Conservation (phyloP, 2,113 vertebrate genomes). For the Corydoras maculifer region DNA sequence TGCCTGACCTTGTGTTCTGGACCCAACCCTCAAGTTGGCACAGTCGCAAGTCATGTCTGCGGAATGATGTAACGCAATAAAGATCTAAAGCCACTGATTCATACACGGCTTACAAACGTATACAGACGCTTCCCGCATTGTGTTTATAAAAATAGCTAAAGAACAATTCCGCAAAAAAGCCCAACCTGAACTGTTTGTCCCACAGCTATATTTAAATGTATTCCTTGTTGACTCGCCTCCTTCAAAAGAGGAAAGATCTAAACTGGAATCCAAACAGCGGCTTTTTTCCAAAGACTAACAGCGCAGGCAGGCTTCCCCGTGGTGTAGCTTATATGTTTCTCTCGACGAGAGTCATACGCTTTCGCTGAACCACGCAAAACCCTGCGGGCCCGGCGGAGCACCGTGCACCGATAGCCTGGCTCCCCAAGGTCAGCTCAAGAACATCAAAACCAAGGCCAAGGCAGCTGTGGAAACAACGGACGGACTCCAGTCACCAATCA, state of each 20-base stretch:
- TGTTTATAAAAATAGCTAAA: too few species aligned
- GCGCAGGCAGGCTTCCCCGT: slow-evolving; percentile 23
- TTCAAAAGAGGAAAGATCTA: slow-evolving; percentile 23
- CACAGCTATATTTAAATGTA: slow-evolving; percentile 4
- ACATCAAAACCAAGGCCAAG: slow-evolving; percentile 34
- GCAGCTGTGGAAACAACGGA: slow-evolving; percentile 51
- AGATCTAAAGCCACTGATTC: too few species aligned
- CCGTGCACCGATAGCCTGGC: slow-evolving; percentile 13
- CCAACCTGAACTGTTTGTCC: slow-evolving; percentile 2
- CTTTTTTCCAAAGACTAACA: slow-evolving; percentile 26
- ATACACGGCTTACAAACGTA: too few species aligned
- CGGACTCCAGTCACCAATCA: slow-evolving; percentile 34
- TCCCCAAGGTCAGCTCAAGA: slow-evolving; percentile 48
- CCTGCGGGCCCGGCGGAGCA: slow-evolving; percentile 10
- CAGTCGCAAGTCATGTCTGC: too few species aligned
- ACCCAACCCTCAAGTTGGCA: not conserved
- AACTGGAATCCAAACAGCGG: slow-evolving; percentile 30
- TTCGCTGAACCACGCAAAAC: not conserved
- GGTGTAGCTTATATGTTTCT: slow-evolving; percentile 14
- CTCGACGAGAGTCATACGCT: slow-evolving; percentile 11
- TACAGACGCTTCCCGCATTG: too few species aligned
- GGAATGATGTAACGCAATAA: too few species aligned
- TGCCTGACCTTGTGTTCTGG: not conserved
- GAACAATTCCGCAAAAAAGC: slow-evolving; percentile 3
- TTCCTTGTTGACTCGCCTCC: slow-evolving; percentile 26